A percentile compares a stretch with the other conserved stretches of the same genome.
These are phyloP conservation scores for Apantesis nais DNA, from an alignment of 2,888 invertebrate genomes.

Conservation along the genomic window DNA sequence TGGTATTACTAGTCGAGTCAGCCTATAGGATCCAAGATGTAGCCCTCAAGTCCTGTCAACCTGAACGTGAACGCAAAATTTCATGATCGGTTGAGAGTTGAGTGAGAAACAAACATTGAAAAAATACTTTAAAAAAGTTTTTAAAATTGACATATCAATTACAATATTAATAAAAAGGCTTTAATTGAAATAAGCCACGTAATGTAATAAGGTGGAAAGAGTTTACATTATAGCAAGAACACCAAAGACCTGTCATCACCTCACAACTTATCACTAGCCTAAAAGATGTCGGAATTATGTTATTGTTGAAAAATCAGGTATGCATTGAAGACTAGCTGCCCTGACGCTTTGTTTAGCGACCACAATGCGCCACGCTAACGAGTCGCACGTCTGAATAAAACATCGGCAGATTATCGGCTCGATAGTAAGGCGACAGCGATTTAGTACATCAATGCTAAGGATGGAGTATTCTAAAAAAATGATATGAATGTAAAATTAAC, in stretches of 20 bases:
- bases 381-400: constrained; percentile 82
- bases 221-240: not conserved
- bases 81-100: too few species aligned
- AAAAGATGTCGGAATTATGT: constrained; percentile 38
- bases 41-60: too few species aligned
- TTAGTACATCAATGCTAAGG: not conserved
- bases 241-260: not conserved
- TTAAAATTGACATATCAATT: too few species aligned
- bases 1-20: too few species aligned
- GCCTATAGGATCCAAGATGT: too few species aligned
- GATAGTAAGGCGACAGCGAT: constrained; percentile 52
- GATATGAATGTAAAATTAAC: not conserved
- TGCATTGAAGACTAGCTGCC: constrained; percentile 67
- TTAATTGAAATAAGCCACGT: not conserved
- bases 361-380: constrained; percentile 82
- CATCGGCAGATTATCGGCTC: constrained; percentile 60
- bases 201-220: not conserved
- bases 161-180: too few species aligned
- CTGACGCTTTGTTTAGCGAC: constrained; percentile 78
- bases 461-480: not conserved
- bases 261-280: constrained; percentile 32
- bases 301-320: constrained; percentile 65
- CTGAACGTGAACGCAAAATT: too few species aligned
- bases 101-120: too few species aligned
- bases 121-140: too few species aligned